phyloP scores from a whole-genome alignment of 2,797 vertebrate genomes.

The Phaenicophaeus curvirostris region DNA sequence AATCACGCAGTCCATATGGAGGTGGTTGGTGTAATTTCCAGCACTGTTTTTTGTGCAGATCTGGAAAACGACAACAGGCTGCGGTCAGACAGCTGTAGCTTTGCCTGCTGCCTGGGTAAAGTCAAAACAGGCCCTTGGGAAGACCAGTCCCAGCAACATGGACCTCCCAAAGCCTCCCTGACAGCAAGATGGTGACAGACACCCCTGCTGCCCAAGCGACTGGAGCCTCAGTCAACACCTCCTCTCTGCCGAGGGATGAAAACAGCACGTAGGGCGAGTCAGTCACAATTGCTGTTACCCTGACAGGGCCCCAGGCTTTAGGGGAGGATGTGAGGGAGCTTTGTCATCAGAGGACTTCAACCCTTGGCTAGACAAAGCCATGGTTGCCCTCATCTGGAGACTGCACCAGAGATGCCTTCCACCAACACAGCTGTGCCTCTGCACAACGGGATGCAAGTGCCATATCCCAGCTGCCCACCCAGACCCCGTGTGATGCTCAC shows the following conservation, averaged over 20 bases:
- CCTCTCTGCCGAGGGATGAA: background rate
- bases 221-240: background rate
- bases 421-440: background rate
- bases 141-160: background rate
- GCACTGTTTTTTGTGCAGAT: constrained; percentile 92
- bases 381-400: background rate
- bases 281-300: background rate
- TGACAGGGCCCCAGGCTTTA: background rate
- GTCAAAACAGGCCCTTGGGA: background rate
- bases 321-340: background rate
- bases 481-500: constrained; percentile 76
- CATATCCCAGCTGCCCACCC: background rate
- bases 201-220: background rate
- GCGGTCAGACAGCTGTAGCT: background rate
- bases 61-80: constrained; percentile 66
- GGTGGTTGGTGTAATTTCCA: constrained; percentile 95
- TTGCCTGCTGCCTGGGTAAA: background rate
- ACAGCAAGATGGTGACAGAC: background rate
- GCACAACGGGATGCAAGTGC: background rate
- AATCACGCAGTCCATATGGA: constrained; percentile 91
- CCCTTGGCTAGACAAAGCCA: background rate
- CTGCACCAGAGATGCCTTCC: background rate
- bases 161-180: background rate
- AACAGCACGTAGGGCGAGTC: background rate
- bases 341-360: background rate